Base-by-base conservation (phyloP, 2,113 vertebrate genomes). In the Tragulus kanchil region DNA sequence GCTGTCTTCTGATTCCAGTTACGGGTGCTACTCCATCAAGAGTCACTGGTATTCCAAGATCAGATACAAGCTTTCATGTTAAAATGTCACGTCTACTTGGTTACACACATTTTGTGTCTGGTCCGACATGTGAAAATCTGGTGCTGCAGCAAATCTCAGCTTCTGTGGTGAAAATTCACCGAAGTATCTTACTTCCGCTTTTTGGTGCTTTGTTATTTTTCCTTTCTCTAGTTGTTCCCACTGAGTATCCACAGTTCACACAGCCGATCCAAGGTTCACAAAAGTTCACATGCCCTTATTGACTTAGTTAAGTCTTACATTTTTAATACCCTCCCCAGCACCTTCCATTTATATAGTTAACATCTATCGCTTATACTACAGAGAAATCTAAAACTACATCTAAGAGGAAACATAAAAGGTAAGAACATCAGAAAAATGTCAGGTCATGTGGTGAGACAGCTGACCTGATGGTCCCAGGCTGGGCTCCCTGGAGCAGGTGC, bases 321-420 rank as follows among this genome's bases (percentile, higher is more conserved):
- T 88, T 64, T 73, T 45, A 92, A 65, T 71, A 92, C 26, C 36
- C 45, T 71, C 42, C 45, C n/a, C 8, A 85, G 16, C 28, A 59
- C 11, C 28, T 77, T 58, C 67, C 48, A n/a, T 31, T 31, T 67
- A 12, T 6, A 36, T 50, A 64, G 23, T n/a, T 50, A 71, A 79
- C 52, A 91, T 31, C 19, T 69, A 23, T 42, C 9, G 81, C 23
- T 77, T 52, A 67, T 13, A 77, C 12, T 56, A 65, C 16, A 92
- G 54, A 92, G n/a, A 69, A 89, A 62, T 42, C 69, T n/a, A 95
- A 88, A 85, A 58, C 45, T 77, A 52, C 85, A 31, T 59, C 21
- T 71, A 54, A 89, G 77, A 75, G 48, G 14, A 54, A 79, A 75
- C 1, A 1, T 45, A n/a, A 50, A 1, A 67, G 25, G 17, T 0